Conservation (phyloP, 2,888 invertebrate genomes). For the Lucinisca nassula region DNA sequence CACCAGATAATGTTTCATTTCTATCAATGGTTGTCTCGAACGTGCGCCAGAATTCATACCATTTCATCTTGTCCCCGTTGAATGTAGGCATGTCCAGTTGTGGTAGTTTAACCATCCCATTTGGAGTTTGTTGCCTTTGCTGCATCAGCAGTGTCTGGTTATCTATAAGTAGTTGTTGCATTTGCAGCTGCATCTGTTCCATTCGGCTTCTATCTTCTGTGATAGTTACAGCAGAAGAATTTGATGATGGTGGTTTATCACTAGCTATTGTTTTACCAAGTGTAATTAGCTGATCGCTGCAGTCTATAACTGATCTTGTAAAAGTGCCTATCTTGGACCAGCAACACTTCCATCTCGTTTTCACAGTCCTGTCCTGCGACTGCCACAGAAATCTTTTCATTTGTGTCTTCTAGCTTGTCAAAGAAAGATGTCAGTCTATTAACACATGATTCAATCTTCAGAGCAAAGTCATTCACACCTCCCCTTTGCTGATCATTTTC, state of each 20-base stretch:
- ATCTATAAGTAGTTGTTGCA: not conserved
- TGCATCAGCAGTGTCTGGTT: not conserved
- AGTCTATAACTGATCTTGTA: not conserved
- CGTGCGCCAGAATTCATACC: conserved; percentile 6
- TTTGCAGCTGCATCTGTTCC: not conserved
- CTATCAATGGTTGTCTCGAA: not conserved
- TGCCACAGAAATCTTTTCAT: not conserved
- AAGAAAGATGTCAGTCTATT: not conserved
- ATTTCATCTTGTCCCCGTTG: conserved; percentile 3
- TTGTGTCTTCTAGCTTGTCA: not conserved
- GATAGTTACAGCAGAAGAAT: not conserved
- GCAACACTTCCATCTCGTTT: not conserved
- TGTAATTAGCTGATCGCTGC: not conserved
- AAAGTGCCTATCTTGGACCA: not conserved
- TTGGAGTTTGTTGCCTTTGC: not conserved
- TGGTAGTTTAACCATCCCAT: not conserved
- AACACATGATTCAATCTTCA: not conserved
- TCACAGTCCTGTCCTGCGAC: not conserved
- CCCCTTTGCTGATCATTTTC: not conserved
- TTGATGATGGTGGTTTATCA: not conserved
- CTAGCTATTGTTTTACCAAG: not conserved
- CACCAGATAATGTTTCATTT: not conserved
- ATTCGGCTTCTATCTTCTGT: not conserved
- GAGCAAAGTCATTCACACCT: not conserved
- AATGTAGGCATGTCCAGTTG: not conserved